phyloP scores from a whole-genome alignment of 1,140 invertebrate species.

The Stegodyphus dumicola region DNA sequence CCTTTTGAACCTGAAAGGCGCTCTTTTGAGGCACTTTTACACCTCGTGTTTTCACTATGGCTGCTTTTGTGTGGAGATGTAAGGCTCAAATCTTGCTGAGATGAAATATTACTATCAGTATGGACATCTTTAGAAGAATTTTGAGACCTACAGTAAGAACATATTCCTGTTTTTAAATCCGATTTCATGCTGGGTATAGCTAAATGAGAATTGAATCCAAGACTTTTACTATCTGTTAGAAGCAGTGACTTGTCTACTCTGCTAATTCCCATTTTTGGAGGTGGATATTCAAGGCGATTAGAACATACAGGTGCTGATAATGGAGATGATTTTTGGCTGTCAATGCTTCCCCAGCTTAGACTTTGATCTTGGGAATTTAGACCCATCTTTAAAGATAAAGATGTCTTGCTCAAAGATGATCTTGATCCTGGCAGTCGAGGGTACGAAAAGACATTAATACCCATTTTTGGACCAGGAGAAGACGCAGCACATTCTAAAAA shows the following conservation, averaged over 20 bases:
- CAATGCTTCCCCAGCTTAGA: background rate
- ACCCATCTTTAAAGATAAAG: conserved; percentile 48
- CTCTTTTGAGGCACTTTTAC: too few species aligned
- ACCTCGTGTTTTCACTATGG: too few species aligned
- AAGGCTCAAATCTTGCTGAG: background rate
- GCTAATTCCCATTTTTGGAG: conserved; percentile 46
- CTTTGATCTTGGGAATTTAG: conserved; percentile 26
- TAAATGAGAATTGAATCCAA: conserved; percentile 10
- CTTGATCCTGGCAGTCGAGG: conserved; percentile 42
- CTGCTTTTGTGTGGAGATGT: too few species aligned
- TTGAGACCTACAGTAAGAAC: conserved; percentile 43
- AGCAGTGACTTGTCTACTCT: conserved; percentile 37
- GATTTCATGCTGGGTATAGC: background rate
- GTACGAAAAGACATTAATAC: conserved; percentile 49
- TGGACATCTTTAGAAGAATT: conserved; percentile 24
- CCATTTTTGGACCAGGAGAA: conserved; percentile 50
- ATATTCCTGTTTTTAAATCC: conserved; percentile 44
- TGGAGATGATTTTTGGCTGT: conserved; percentile 36
- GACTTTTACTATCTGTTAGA: conserved; percentile 25
- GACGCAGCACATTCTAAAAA: conserved; percentile 31
- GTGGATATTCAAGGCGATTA: conserved; percentile 19
- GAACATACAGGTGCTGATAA: conserved; percentile 35
- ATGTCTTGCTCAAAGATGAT: conserved; percentile 35
- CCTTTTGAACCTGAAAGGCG: too few species aligned
- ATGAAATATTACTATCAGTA: conserved; percentile 26